Percentiles rank a stretch among this genome's conserved stretches.
Conservation (phyloP, 2,888 invertebrate genomes). For the Thyatira batis region DNA sequence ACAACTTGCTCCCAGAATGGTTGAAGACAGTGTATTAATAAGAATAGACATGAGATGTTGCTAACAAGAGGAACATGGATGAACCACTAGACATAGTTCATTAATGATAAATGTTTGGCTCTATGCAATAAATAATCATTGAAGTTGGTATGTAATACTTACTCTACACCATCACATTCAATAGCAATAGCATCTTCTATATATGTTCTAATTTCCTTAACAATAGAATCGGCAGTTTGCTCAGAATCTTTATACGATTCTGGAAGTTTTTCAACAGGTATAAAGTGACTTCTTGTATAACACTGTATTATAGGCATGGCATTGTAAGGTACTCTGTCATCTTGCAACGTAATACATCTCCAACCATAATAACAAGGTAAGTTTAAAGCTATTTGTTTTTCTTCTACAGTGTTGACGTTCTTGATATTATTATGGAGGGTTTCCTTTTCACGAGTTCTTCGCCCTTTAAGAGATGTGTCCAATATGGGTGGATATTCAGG, state of each 20-base stretch:
- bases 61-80: too few species aligned
- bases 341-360: constrained; percentile 83
- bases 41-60: too few species aligned
- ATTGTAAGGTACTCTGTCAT: constrained; percentile 85
- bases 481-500: constrained; percentile 84
- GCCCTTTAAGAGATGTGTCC: constrained; percentile 80
- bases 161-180: constrained; percentile 83
- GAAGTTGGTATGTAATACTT: constrained; percentile 39
- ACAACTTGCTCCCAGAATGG: too few species aligned
- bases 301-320: constrained; percentile 87
- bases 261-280: constrained; percentile 83
- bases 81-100: too few species aligned
- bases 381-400: constrained; percentile 91
- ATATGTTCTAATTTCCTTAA: constrained; percentile 78
- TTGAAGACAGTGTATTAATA: too few species aligned
- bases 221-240: constrained; percentile 67
- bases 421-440: constrained; percentile 83
- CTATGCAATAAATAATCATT: constrained; percentile 6
- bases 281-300: constrained; percentile 89
- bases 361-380: constrained; percentile 92
- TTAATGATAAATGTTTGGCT: too few species aligned
- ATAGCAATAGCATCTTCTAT: constrained; percentile 86
- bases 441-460: constrained; percentile 68
- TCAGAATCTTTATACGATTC: constrained; percentile 78
- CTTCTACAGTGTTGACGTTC: constrained; percentile 88